phyloP scores from a whole-genome alignment of 2,797 vertebrate genomes.

The Catharus ustulatus region DNA sequence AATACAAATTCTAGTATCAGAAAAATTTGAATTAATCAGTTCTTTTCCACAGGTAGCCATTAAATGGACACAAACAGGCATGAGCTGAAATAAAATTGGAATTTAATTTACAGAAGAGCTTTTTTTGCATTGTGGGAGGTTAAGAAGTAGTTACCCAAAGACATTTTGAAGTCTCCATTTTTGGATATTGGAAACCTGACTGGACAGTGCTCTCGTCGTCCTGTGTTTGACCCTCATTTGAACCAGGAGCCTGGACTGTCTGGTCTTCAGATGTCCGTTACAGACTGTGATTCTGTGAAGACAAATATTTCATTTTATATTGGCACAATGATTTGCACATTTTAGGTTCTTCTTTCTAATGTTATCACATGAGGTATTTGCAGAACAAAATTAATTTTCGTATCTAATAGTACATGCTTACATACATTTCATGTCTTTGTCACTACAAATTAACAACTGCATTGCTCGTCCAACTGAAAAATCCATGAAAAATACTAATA shows the following conservation, averaged over 20 bases:
- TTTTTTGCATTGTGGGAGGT: background rate
- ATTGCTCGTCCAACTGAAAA: background rate
- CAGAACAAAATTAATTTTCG: background rate
- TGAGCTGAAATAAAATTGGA: background rate
- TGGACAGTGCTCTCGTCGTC: fast-evolving
- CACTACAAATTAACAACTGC: background rate
- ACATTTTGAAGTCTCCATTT: background rate
- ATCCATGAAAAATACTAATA: background rate
- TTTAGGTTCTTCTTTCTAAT: background rate
- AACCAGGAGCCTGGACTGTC: background rate
- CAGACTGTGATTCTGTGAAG: background rate
- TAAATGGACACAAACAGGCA: background rate
- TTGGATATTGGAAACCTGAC: background rate
- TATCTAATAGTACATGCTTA: background rate
- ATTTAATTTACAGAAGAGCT: background rate
- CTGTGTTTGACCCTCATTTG: background rate
- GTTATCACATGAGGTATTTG: background rate
- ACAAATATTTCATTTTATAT: background rate
- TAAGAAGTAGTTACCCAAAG: background rate
- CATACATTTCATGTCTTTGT: background rate
- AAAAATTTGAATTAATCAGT: background rate
- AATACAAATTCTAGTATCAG: background rate
- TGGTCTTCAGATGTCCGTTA: background rate
- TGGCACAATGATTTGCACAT: background rate
- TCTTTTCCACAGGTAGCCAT: background rate